phyloP scores from a whole-genome alignment of 2,113 vertebrate genomes.

The Montifringilla adamsi region DNA sequence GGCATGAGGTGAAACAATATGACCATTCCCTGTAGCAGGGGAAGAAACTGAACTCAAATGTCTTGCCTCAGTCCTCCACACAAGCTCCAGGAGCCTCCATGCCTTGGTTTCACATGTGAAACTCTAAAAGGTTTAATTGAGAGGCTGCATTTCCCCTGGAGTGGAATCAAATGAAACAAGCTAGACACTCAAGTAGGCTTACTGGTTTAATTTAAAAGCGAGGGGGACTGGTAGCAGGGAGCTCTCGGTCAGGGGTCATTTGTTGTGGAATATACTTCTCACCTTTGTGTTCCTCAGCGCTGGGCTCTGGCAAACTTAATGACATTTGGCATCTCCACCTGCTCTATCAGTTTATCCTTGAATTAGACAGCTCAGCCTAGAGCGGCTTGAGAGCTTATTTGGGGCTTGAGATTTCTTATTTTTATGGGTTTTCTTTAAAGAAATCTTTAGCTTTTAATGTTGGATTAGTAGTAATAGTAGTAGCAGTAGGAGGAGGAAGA shows the following conservation, averaged over 20 bases:
- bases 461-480: background rate
- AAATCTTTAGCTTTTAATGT: background rate
- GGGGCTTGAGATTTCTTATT: background rate
- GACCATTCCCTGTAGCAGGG: too few relatives aligned
- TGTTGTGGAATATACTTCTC: constrained; percentile 54
- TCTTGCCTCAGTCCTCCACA: background rate
- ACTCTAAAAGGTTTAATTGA: constrained; percentile 46
- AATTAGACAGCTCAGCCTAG: background rate
- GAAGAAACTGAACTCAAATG: background rate
- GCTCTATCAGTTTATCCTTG: constrained; percentile 9
- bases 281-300: constrained; percentile 17
- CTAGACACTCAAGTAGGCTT: constrained; percentile 58
- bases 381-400: background rate
- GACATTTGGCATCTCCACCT: constrained; percentile 38
- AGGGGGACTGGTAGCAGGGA: constrained; percentile 30
- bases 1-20: background rate
- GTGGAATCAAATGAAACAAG: constrained; percentile 56
- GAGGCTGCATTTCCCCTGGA: constrained; percentile 36
- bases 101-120: constrained; percentile 17
- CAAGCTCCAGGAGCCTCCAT: background rate
- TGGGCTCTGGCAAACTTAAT: constrained; percentile 39
- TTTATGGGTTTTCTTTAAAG: background rate
- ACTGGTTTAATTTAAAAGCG: constrained; percentile 55
- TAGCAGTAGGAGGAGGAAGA: background rate
- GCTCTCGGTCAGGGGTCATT: constrained; percentile 37